Percentiles rank a stretch among this genome's conserved stretches.
Conservation (phyloP, 2,113 vertebrate genomes). For the Dasypus novemcinctus region DNA sequence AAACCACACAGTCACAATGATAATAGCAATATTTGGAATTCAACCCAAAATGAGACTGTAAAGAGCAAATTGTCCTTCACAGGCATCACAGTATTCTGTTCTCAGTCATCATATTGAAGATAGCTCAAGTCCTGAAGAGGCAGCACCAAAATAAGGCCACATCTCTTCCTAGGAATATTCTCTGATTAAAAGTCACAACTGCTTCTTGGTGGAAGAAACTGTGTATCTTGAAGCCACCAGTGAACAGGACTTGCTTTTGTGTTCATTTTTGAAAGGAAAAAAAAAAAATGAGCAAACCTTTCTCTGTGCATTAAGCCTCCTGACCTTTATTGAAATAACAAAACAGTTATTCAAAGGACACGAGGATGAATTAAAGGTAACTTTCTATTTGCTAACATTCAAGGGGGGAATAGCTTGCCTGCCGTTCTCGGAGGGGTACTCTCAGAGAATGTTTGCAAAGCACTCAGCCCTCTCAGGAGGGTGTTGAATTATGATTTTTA, state of each 20-base stretch:
- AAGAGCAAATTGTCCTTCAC: neutral
- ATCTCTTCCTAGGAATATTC: neutral
- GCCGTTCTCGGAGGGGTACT: constrained; percentile 36
- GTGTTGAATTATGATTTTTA: constrained; percentile 6
- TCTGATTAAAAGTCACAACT: constrained; percentile 10
- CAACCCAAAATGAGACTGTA: neutral
- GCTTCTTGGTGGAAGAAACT: neutral
- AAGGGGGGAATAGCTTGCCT: neutral
- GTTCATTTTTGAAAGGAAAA: constrained; percentile 49
- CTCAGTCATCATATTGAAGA: neutral
- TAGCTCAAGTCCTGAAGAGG: neutral
- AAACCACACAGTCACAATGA: neutral
- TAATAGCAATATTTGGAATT: neutral
- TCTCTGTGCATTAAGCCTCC: constrained; percentile 72
- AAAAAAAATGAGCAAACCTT: constrained; percentile 60
- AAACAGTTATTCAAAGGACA: constrained; percentile 78
- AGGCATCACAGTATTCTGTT: neutral
- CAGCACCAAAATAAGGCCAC: neutral
- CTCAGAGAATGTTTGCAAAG: constrained; percentile 57
- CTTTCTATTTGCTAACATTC: constrained; percentile 74
- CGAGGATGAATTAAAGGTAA: constrained; percentile 73
- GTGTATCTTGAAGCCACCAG: constrained; percentile 31
- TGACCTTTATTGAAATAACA: constrained; percentile 81
- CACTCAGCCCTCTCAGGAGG: neutral
- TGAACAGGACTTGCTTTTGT: constrained; percentile 53